phyloP scores from a whole-genome alignment of 2,797 vertebrate genomes.

The Acropternis orthonyx region DNA sequence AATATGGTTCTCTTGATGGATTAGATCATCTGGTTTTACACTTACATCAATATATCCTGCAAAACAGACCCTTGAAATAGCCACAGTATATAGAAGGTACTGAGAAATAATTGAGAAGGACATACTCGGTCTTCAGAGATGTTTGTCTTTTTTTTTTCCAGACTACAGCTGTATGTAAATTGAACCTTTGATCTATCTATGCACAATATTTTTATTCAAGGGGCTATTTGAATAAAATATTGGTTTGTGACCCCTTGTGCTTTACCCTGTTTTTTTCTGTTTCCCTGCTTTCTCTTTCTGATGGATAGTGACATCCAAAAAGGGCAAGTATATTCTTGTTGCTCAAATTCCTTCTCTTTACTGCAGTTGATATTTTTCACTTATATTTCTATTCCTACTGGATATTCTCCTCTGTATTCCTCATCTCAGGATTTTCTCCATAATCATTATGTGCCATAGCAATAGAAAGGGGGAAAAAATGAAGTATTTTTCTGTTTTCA shows the following conservation, averaged over 20 bases:
- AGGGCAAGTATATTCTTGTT: conserved; percentile 89
- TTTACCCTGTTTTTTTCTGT: conserved; percentile 87
- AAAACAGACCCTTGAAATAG: conserved; percentile 74
- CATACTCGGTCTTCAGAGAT: conserved; percentile 62
- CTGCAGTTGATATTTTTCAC: conserved; percentile 64
- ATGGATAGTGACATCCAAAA: conserved; percentile 79
- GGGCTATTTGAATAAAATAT: conserved; percentile 98
- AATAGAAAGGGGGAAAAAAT: not conserved
- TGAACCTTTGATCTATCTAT: conserved; percentile 79
- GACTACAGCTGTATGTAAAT: conserved; percentile 72
- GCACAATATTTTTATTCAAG: conserved; percentile 99
- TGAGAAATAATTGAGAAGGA: conserved; percentile 31
- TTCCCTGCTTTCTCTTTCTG: conserved; percentile 86
- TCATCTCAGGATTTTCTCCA: conserved; percentile 56
- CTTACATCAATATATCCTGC: not conserved
- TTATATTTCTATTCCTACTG: conserved; percentile 71
- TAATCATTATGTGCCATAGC: not conserved
- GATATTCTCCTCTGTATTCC: conserved; percentile 74
- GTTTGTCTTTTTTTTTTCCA: conserved; percentile 71
- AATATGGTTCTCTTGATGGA: conserved; percentile 1
- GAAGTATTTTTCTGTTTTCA: conserved; percentile 12
- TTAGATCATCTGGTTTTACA: not conserved
- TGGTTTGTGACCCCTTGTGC: conserved; percentile 92
- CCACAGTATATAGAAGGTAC: conserved; percentile 62
- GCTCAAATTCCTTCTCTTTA: conserved; percentile 78